phyloP scores from a whole-genome alignment of 2,113 vertebrate genomes.

The Gadus macrocephalus region DNA sequence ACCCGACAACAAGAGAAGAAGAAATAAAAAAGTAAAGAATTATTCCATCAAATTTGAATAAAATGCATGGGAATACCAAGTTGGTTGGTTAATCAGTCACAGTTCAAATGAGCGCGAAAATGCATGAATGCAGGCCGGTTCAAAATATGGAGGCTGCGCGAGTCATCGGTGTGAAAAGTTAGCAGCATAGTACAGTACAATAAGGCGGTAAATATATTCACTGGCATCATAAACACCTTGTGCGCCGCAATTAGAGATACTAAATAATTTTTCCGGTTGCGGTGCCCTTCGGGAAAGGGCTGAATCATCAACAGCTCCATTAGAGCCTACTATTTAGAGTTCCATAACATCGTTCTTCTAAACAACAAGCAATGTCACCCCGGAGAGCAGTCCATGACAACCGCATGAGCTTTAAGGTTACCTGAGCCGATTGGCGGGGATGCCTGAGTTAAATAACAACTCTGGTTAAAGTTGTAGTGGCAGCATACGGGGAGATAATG shows the following conservation, averaged over 20 bases:
- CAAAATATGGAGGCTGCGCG: too few relatives aligned
- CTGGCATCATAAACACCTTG: conserved; percentile 24
- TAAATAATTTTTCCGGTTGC: conserved; percentile 52
- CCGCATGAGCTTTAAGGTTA: neutral
- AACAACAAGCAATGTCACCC: conserved; percentile 61
- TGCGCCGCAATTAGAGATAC: conserved; percentile 26
- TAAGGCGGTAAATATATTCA: conserved; percentile 38
- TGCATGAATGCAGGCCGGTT: too few relatives aligned
- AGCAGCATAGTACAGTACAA: too few relatives aligned
- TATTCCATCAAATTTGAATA: too few relatives aligned
- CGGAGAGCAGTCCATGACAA: neutral
- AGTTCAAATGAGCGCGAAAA: too few relatives aligned
- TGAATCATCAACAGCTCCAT: conserved; percentile 63
- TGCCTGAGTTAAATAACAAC: too few relatives aligned
- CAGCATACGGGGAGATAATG: too few relatives aligned
- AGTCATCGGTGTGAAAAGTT: too few relatives aligned
- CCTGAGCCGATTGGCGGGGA: neutral
- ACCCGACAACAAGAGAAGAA: conserved; percentile 24
- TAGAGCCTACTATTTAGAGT: conserved; percentile 59
- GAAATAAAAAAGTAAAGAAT: conserved; percentile 13
- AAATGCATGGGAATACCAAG: conserved; percentile 20
- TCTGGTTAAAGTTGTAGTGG: too few relatives aligned
- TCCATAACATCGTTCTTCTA: conserved; percentile 63
- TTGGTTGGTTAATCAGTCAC: conserved; percentile 1
- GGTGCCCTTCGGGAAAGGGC: conserved; percentile 51